Percentiles rank a stretch among this genome's conserved stretches.
phyloP scores from a whole-genome alignment of 2,888 invertebrate genomes.

The Coelogynopora nodosa region DNA sequence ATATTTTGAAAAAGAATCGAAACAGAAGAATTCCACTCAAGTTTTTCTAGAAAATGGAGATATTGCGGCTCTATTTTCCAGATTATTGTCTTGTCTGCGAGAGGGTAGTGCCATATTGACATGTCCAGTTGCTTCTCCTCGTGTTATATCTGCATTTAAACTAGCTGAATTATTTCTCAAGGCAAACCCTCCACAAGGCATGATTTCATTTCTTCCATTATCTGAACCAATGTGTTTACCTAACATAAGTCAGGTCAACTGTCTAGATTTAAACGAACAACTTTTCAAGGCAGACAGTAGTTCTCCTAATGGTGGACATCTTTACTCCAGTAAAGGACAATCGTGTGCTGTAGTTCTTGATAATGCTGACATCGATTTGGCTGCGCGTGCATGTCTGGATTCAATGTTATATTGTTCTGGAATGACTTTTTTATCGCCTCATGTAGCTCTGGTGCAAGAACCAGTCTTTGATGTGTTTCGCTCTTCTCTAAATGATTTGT shows the following conservation, averaged over 20 bases:
- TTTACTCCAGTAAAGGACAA: neutral
- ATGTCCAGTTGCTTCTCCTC: neutral
- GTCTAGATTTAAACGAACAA: neutral
- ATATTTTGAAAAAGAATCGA: neutral
- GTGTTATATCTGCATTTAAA: neutral
- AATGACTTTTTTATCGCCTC: neutral
- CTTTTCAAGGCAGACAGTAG: neutral
- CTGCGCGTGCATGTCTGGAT: neutral
- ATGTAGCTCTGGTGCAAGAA: neutral
- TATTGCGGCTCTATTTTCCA: neutral
- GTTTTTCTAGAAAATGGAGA: neutral
- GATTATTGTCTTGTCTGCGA: neutral
- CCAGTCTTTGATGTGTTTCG: neutral
- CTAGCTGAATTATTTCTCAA: neutral
- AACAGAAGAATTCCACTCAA: neutral
- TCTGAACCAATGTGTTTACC: neutral
- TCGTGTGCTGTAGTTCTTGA: neutral
- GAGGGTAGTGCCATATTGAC: neutral
- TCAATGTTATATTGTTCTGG: constrained; percentile 3
- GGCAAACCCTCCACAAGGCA: neutral
- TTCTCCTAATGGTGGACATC: neutral
- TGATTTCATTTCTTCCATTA: neutral
- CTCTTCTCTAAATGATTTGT: neutral
- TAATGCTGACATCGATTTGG: neutral
- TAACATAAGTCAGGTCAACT: neutral